phyloP scores from a whole-genome alignment of 1,140 invertebrate species.

The Drosophila nannoptera region DNA sequence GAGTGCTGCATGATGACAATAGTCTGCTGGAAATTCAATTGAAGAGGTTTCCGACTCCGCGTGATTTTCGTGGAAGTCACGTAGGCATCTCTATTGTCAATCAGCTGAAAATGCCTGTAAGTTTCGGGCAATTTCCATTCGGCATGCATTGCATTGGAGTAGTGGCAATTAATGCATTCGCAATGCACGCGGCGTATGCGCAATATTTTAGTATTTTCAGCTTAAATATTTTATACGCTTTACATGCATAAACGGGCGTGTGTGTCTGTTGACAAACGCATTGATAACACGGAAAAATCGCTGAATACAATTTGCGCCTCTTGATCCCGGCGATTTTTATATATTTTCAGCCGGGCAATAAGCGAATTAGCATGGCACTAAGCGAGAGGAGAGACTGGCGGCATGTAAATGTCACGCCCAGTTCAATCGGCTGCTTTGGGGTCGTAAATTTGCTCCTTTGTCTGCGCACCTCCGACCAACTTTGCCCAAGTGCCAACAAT shows the following conservation, averaged over 20 bases:
- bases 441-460: conserved; percentile 59
- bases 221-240: conserved; percentile 22
- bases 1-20: not conserved
- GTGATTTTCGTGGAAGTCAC: conserved; percentile 38
- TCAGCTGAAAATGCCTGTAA: conserved; percentile 30
- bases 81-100: conserved; percentile 34
- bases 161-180: conserved; percentile 43
- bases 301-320: not conserved
- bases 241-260: not conserved
- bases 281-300: conserved; percentile 5
- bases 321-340: conserved; percentile 19
- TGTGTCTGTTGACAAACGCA: not conserved
- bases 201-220: conserved; percentile 44
- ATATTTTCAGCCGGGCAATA: conserved; percentile 46
- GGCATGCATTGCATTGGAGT: conserved; percentile 21
- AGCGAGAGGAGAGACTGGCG: not conserved
- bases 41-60: conserved; percentile 4
- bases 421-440: conserved; percentile 31
- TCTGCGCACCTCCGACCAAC: conserved; percentile 61
- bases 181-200: conserved; percentile 44
- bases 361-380: not conserved
- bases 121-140: conserved; percentile 32
- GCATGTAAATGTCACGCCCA: conserved; percentile 47
- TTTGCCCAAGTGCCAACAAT: conserved; percentile 25
- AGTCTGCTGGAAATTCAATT: conserved; percentile 7